Conservation (phyloP, 2,888 invertebrate species). For the Phymatocera aterrima region DNA sequence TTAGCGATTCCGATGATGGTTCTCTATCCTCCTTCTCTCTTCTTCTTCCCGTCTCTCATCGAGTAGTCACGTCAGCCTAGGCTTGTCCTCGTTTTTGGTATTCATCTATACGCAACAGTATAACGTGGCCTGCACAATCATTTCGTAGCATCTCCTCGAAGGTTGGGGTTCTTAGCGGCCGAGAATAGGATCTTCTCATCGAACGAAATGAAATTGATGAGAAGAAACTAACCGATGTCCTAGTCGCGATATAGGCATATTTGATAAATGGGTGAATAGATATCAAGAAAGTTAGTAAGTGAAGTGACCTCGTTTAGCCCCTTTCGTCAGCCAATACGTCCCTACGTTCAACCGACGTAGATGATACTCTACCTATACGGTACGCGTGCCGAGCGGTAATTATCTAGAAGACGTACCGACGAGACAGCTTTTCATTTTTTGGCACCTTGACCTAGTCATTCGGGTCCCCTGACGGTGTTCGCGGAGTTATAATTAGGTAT, state of each 20-base stretch:
- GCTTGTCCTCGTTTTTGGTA: too few species aligned
- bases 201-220: background rate
- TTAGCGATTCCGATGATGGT: too few species aligned
- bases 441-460: conserved; percentile 42
- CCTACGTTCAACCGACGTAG: conserved; percentile 27
- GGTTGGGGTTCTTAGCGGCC: background rate
- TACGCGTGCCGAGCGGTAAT: background rate
- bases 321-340: background rate
- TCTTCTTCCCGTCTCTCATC: too few species aligned
- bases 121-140: background rate
- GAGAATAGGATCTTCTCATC: background rate
- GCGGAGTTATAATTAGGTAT: conserved; percentile 6
- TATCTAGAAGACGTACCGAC: conserved; percentile 6
- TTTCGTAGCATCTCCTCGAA: background rate
- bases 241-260: conserved; percentile 17
- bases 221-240: background rate
- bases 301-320: conserved; percentile 15
- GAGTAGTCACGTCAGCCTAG: too few species aligned
- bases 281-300: background rate
- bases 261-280: background rate
- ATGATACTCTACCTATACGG: background rate
- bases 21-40: too few species aligned
- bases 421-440: background rate
- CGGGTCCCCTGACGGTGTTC: background rate
- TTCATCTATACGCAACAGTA: background rate